phyloP scores from a whole-genome alignment of 2,888 invertebrate genomes.

The Hydrotaea diabolus region DNA sequence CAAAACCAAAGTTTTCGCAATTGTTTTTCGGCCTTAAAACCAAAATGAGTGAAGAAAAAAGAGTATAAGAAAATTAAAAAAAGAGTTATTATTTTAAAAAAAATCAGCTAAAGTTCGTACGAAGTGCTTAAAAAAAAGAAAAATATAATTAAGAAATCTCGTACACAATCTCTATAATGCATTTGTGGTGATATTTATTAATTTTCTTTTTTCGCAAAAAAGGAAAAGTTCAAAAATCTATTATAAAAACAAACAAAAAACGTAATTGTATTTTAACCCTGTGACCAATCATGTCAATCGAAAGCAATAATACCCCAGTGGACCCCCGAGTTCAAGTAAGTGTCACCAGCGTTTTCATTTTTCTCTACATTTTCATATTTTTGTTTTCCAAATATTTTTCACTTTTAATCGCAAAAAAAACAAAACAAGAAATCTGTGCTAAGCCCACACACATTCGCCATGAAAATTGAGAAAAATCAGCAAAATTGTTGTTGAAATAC shows the following conservation, averaged over 20 bases:
- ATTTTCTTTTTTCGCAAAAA: neutral
- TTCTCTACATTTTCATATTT: too few species aligned
- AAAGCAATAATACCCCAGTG: constrained; percentile 84
- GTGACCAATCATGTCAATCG: constrained; percentile 77
- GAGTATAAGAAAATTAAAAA: constrained; percentile 1
- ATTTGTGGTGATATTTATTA: constrained; percentile 10
- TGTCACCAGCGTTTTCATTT: constrained; percentile 29
- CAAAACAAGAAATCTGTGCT: constrained; percentile 1
- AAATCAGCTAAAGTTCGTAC: too few species aligned
- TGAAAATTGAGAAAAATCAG: constrained; percentile 4
- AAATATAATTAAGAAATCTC: too few species aligned
- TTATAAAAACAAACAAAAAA: constrained; percentile 22
- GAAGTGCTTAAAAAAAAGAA: too few species aligned
- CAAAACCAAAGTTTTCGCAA: constrained; percentile 45
- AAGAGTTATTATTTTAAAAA: too few species aligned
- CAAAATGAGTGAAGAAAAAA: neutral
- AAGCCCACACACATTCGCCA: constrained; percentile 23
- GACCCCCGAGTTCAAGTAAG: constrained; percentile 91
- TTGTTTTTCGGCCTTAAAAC: neutral
- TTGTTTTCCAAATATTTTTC: constrained; percentile 13
- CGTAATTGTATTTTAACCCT: constrained; percentile 23
- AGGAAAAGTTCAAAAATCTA: constrained; percentile 6
- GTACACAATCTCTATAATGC: too few species aligned
- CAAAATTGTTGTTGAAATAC: constrained; percentile 4
- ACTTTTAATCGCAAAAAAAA: constrained; percentile 14